phyloP scores from a whole-genome alignment of 2,888 invertebrate genomes.

The Tineola bisselliella region DNA sequence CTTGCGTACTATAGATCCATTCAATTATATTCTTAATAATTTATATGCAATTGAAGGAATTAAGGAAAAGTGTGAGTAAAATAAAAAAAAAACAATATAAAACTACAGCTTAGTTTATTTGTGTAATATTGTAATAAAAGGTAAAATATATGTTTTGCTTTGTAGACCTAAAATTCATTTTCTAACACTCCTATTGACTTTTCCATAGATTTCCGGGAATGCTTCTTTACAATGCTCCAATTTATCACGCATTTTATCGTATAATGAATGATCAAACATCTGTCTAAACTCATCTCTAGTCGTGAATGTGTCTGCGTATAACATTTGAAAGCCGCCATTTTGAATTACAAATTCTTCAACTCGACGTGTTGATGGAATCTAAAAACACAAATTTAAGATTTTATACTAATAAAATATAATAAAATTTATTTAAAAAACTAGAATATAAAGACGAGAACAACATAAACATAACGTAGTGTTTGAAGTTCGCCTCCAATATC shows the following conservation, averaged over 20 bases:
- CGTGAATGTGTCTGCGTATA: slow-evolving; percentile 84
- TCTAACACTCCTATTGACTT: slow-evolving; percentile 70
- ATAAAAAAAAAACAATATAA: no score
- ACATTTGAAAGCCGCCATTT: slow-evolving; percentile 81
- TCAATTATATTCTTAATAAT: no score
- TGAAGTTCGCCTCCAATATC: no score
- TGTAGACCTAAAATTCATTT: no score
- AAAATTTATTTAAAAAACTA: no score
- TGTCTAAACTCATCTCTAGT: slow-evolving; percentile 76
- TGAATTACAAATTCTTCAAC: slow-evolving; percentile 77
- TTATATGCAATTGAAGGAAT: no score
- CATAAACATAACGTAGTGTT: no score
- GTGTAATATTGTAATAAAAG: no score
- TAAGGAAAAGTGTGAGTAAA: no score
- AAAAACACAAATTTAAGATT: slow-evolving; percentile 14
- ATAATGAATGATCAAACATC: slow-evolving; percentile 84
- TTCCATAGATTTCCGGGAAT: slow-evolving; percentile 84
- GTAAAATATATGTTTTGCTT: no score
- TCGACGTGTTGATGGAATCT: slow-evolving; percentile 70
- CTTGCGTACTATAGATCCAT: neutral
- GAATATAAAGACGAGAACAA: neutral
- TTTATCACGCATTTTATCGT: slow-evolving; percentile 71
- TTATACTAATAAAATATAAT: neutral
- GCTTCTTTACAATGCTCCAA: slow-evolving; percentile 72
- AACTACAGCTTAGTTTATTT: no score